A percentile compares a stretch with the other conserved stretches of the same genome.
phyloP scores from a whole-genome alignment of 1,140 invertebrate genomes.

The Hycleus cichorii region DNA sequence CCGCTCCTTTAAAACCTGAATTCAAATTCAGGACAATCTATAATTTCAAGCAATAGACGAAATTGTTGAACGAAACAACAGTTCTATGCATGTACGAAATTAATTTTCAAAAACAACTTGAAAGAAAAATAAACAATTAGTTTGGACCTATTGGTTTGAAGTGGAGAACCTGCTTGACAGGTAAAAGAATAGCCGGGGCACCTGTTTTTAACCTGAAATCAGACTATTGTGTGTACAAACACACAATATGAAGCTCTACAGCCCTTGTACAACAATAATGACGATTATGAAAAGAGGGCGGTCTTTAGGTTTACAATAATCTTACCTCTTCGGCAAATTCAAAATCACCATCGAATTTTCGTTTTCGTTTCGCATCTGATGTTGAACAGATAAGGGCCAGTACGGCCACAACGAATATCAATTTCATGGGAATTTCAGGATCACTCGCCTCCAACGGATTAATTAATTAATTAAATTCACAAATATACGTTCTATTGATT shows the following conservation, averaged over 20 bases:
- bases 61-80: no score
- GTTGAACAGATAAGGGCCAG: constrained; percentile 38
- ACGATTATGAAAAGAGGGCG: not conserved
- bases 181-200: constrained; percentile 7
- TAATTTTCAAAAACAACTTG: no score
- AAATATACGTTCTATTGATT: not conserved
- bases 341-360: constrained; percentile 61
- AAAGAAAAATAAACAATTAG: no score
- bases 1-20: no score
- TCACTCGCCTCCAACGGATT: no score
- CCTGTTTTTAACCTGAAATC: not conserved
- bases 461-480: not conserved
- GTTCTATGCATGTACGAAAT: no score
- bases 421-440: constrained; percentile 21
- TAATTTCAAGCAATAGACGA: not conserved
- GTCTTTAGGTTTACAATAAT: not conserved
- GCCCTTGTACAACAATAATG: not conserved
- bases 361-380: constrained; percentile 46
- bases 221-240: not conserved
- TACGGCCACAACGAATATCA: constrained; percentile 42
- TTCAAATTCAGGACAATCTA: not conserved
- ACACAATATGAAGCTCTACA: not conserved
- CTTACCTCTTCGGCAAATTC: constrained; percentile 63
- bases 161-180: constrained; percentile 20
- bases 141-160: not conserved